These are phyloP conservation scores for Karalla daura DNA, from an alignment of 2,797 vertebrate species.

Conservation along the genomic window DNA sequence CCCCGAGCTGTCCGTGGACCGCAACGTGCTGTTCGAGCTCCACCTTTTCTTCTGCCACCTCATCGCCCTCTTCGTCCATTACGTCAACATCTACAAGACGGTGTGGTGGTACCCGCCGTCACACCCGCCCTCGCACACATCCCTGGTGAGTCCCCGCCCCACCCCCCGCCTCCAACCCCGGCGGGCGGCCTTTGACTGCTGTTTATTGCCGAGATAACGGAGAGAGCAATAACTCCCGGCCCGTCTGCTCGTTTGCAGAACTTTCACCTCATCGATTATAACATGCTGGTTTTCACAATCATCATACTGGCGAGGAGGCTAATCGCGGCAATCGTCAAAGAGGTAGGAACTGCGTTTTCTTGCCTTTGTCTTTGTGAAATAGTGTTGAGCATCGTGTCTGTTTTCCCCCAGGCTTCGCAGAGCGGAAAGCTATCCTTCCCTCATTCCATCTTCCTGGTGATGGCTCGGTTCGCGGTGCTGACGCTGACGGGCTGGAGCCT, in stretches of 20 bases:
- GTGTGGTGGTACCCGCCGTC: slow-evolving; percentile 99
- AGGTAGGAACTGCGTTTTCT: slow-evolving; percentile 83
- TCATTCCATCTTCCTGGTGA: slow-evolving; percentile 93
- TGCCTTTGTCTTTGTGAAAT: neutral
- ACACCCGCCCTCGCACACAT: slow-evolving; percentile 96
- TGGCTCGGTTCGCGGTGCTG: slow-evolving; percentile 94
- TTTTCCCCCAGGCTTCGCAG: slow-evolving; percentile 90
- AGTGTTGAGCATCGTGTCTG: too few species aligned
- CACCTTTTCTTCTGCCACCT: slow-evolving; percentile 98
- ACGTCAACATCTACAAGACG: slow-evolving; percentile 99
- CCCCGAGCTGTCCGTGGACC: slow-evolving; percentile 93
- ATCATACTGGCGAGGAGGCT: slow-evolving; percentile 95
- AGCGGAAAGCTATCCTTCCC: slow-evolving; percentile 93
- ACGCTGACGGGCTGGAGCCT: slow-evolving; percentile 97
- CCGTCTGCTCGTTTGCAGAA: slow-evolving; percentile 83
- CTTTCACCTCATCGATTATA: slow-evolving; percentile 98
- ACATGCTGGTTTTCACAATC: slow-evolving; percentile 95
- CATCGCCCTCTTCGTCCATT: slow-evolving; percentile 96
- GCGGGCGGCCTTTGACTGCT: too few species aligned
- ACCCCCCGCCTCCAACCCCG: too few species aligned
- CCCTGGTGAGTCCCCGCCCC: slow-evolving; percentile 95
- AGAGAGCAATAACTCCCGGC: neutral
- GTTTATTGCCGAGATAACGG: too few species aligned
- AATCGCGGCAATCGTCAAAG: slow-evolving; percentile 95
- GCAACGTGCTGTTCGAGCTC: slow-evolving; percentile 93